Evolutionary conservation across 1,140 invertebrate species (phyloP), one percentile per base, ranked within the genome.

Genomic region (Octopus bimaculoides): DNA sequence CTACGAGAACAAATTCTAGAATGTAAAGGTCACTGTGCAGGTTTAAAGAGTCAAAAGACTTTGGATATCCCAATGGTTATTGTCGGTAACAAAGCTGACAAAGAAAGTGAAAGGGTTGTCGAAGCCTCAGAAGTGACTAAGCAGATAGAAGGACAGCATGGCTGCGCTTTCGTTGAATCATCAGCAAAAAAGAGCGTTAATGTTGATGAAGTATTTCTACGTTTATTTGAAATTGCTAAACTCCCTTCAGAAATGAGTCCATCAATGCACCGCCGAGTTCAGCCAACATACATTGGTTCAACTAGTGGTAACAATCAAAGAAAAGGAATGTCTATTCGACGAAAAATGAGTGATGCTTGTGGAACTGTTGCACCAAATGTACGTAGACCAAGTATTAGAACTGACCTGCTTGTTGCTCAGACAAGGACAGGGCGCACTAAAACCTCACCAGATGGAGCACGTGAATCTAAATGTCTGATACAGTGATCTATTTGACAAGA

Each of bases 241-340:
- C 89, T 96, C 77, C 95, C 95, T 3, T 88, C 94, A 84, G 95
- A 96, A 91, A 96, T 96, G 95, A 94, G 94, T n/a, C 95, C 95
- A 0, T 95, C 95, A 85, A 93, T 95, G 85, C 95, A 96, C 87
- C 93, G 90, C 77, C 87, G 87, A 80, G 87, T 90, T 8, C 84
- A 86, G 74, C 86, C 89, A 14, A 83, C 82, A 5, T 89, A 89
- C 75, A 83, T 85, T 0, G 82, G 85, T 20, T 81, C 83, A 53
- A 81, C 81, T 10, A 55, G 75, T 4, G 79, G 79, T 17, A 81
- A 81, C 71, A 81, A 82, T 52, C 80, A 84, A 10, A 84, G 84
- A 86, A 94, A 94, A 86, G 84, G 87, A 26, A 84, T 96, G 73
- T 95, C 94, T 69, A 95, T 96, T 79, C 94, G 95, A 82, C 91